Evolutionary conservation across 30 jellyfish, hydroid and myxozoan species (phyloP).

Genomic region (Mastigias papua): DNA sequence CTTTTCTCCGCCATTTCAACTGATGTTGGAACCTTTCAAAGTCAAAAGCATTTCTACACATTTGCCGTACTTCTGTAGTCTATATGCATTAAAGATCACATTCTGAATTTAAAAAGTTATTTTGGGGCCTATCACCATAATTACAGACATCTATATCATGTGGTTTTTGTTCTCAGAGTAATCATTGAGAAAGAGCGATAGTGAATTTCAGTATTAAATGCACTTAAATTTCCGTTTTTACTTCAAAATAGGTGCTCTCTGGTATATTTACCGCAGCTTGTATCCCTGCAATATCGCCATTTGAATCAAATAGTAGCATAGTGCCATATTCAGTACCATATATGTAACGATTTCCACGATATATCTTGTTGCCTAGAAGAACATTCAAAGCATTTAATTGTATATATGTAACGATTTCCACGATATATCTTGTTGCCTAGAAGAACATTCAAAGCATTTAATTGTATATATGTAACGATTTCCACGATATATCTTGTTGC

Average conservation of each 20-base stretch:
- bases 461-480: slow-evolving; percentile 48
- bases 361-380: slow-evolving; percentile 47
- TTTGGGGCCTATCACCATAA: too few species aligned
- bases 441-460: too few species aligned
- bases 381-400: too few species aligned
- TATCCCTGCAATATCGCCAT: slow-evolving; percentile 80
- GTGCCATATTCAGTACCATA: slow-evolving; percentile 18
- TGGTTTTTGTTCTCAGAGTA: too few species aligned
- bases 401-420: slow-evolving; percentile 66
- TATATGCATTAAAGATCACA: too few species aligned
- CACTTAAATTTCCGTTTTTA: too few species aligned
- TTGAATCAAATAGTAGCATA: slow-evolving; percentile 70
- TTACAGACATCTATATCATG: too few species aligned
- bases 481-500: slow-evolving; percentile 59
- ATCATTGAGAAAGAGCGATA: too few species aligned
- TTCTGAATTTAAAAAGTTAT: too few species aligned
- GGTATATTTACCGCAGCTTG: slow-evolving; percentile 63
- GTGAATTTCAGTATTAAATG: too few species aligned
- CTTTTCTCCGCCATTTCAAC: slow-evolving; percentile 63
- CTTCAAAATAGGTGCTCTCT: neutral
- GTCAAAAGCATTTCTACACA: too few species aligned
- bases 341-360: slow-evolving; percentile 72
- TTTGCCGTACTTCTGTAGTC: too few species aligned
- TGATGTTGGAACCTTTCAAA: slow-evolving; percentile 54
- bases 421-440: slow-evolving; percentile 46